These are phyloP conservation scores for chimpanzee (Pan troglodytes) DNA, from an alignment of 2,113 vertebrate species.

Conservation along the genomic window NHGRI_mPanTro3-v2.1_pri NC_072401.2:163327501-163328000, in stretches of 20 bases:
- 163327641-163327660: too few species aligned
- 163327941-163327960: not conserved
- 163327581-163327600: not conserved
- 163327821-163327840: not conserved
- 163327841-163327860: not conserved
- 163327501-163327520: not conserved
- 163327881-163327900: not conserved
- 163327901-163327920: too few species aligned
- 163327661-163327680: not conserved
- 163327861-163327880: not conserved
- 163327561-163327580: not conserved
- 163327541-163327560: not conserved
- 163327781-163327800: not conserved
- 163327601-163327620: not conserved
- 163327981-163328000: not conserved
- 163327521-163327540: not conserved
- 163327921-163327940: not conserved
- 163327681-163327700: not conserved
- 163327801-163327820: not conserved
- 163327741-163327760: not conserved
- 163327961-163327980: too few species aligned
- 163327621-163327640: not conserved
- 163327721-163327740: not conserved
- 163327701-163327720: not conserved
- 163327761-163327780: not conserved